Evolutionary conservation across 64 coral and sea anemone genomes (phyloP), one percentile per base, ranked within the genome.

Genomic region (Montipora efflorescens): DNA sequence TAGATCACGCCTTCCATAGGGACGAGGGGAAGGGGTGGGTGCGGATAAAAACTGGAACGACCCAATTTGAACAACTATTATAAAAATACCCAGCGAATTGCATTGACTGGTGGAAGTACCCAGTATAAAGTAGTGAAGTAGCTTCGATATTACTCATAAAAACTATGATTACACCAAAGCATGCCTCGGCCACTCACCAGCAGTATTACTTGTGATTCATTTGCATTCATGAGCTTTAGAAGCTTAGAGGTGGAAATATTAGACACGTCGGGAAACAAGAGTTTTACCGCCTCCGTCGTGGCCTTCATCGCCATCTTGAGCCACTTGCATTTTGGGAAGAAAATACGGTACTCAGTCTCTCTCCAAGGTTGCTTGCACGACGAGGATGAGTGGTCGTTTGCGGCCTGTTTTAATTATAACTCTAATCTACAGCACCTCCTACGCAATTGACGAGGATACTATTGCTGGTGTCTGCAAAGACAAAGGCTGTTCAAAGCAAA

Each of bases 201-300:
- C 61, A 98, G 76, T 3, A 98, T 46, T 23, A 98, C 47, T 52
- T 68, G 21, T 47, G 84, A 61, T 67, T 80, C 76, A 7, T 84
- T 36, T 5, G 80, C 57, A 49, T 59, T 53, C 72, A 98, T 91
- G 8, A 90, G 61, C 43, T 93, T 50, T 9, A 80, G 59, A 71
- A 96, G 88, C 43, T 96, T 67, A 48, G 62, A 81, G 10, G 95
- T 96, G 28, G 80, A 83, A 11, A 96, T 70, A 58, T 90, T 88
- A 45, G 71, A 45, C 22, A 96, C 95, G 15, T 36, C 83, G 5
- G 95, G 95, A 64, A 93, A 96, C 25, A 74, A 28, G 28, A 78
- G 47, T 80, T 88, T 84, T 11, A 96, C 83, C 22, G 79, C 91
- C 58, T 90, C 79, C 48, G 79, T 90, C 49, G 68, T 58, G 47